Evolutionary conservation across 2,113 vertebrate species (phyloP).

Genomic region (Burhinus bistriatus): DNA sequence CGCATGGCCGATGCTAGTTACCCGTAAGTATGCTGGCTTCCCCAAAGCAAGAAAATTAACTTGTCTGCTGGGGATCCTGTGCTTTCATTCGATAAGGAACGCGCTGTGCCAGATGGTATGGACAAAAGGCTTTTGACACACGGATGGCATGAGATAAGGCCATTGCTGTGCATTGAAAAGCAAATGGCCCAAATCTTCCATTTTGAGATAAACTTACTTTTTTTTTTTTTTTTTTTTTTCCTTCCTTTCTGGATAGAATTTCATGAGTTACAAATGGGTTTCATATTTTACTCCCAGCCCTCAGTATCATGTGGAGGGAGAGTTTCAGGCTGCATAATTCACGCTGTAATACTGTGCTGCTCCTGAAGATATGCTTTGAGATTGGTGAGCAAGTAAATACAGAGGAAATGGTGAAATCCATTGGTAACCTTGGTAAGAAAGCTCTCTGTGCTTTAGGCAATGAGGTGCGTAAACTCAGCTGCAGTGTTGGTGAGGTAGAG

Average conservation of each 20-base stretch:
- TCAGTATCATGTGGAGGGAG: background rate
- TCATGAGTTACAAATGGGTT: background rate
- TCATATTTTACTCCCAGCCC: background rate
- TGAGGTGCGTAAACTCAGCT: background rate
- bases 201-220: background rate
- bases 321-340: background rate
- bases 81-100: background rate
- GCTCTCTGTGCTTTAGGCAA: background rate
- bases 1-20: background rate
- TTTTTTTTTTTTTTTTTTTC: background rate
- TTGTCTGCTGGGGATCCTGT: background rate
- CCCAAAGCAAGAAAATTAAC: background rate
- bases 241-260: background rate
- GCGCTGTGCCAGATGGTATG: fast-evolving
- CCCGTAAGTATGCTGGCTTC: background rate
- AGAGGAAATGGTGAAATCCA: background rate
- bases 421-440: background rate
- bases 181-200: background rate
- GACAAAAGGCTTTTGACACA: background rate
- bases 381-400: background rate
- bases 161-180: background rate
- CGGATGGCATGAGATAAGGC: background rate
- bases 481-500: background rate
- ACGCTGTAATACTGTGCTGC: background rate
- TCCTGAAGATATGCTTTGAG: background rate